Conservation (phyloP, 2,797 vertebrate genomes). For the Agapornis canus region DNA sequence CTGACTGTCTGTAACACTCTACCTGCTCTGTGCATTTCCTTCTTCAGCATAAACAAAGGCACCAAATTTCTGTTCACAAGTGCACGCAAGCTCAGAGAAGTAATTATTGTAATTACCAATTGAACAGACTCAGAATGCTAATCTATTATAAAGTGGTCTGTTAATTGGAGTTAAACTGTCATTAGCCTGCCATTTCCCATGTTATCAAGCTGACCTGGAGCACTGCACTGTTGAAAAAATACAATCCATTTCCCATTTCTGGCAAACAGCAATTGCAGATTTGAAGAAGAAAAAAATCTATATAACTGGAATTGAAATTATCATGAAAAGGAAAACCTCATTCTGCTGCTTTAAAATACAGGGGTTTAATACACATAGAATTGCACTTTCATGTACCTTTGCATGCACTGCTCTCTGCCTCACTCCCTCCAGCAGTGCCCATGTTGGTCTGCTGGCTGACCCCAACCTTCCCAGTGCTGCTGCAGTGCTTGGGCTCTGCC, state of each 20-base stretch:
- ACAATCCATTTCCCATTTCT: not conserved
- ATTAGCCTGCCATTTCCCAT: constrained; percentile 38
- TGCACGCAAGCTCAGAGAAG: constrained; percentile 9
- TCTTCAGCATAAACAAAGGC: not conserved
- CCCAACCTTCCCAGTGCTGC: not conserved
- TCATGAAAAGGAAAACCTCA: not conserved
- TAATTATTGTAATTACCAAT: constrained; percentile 68
- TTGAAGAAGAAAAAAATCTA: not conserved
- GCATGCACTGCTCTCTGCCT: accelerated
- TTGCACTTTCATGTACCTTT: accelerated
- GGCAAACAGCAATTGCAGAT: not conserved
- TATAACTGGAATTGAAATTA: not conserved
- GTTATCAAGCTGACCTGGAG: constrained; percentile 30
- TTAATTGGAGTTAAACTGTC: constrained; percentile 67
- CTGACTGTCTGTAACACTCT: not conserved
- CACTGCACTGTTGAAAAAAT: constrained; percentile 20
- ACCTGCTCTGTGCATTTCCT: not conserved
- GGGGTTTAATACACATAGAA: accelerated
- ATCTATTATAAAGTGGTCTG: constrained; percentile 44
- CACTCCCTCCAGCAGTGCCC: accelerated
- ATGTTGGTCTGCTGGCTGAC: accelerated
- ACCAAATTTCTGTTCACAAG: not conserved
- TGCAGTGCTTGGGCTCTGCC: not conserved
- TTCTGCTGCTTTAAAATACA: not conserved
- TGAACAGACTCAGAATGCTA: constrained; percentile 38